These are phyloP conservation scores for Morus bassanus DNA, from an alignment of 2,797 vertebrate species.

Conservation along the genomic window DNA sequence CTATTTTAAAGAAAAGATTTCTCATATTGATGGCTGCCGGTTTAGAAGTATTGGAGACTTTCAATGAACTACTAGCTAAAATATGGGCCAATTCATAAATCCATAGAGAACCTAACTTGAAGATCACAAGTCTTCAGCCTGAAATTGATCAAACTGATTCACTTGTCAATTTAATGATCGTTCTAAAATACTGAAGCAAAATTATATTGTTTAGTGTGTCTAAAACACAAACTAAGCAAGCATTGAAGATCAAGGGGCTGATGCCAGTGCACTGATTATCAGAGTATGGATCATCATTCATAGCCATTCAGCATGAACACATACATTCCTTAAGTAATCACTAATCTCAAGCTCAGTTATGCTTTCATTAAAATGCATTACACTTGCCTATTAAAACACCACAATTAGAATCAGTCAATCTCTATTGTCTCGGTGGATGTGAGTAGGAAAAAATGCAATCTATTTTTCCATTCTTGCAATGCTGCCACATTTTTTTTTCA, in stretches of 20 bases:
- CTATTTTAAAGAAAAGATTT: background rate
- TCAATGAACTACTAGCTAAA: background rate
- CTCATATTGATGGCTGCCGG: fast-evolving
- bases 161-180: background rate
- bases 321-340: background rate
- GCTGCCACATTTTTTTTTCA: background rate
- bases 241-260: background rate
- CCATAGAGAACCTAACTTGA: background rate
- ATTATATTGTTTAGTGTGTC: background rate
- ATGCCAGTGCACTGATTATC: background rate
- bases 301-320: background rate
- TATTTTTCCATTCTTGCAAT: background rate
- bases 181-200: background rate
- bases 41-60: background rate
- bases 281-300: background rate
- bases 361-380: background rate
- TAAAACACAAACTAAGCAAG: background rate
- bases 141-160: background rate
- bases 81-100: background rate
- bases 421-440: background rate
- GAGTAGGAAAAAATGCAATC: background rate
- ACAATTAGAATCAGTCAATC: background rate
- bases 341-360: background rate
- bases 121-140: background rate
- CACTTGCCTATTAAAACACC: background rate